These are phyloP conservation scores for Threskiornis aethiopicus DNA, from an alignment of 2,797 vertebrate species.

Conservation along the genomic window DNA sequence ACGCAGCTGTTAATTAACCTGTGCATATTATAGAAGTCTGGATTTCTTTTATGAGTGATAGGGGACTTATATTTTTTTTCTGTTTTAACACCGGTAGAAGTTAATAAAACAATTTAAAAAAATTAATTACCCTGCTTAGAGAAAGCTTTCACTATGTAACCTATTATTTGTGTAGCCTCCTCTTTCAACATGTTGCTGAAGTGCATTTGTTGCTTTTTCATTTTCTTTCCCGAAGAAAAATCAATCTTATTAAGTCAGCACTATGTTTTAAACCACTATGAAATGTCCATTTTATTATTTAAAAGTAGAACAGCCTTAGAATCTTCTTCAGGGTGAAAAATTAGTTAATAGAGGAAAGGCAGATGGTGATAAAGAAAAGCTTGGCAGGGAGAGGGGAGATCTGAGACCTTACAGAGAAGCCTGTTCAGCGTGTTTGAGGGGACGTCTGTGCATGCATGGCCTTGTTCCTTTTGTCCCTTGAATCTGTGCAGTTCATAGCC, in stretches of 20 bases:
- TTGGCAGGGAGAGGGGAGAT: slow-evolving; percentile 37
- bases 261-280: background rate
- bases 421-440: background rate
- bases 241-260: background rate
- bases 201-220: background rate
- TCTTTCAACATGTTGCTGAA: background rate
- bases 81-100: background rate
- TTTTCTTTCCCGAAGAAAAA: background rate
- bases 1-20: background rate
- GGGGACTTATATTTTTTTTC: background rate
- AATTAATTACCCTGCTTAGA: background rate
- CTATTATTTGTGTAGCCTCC: background rate
- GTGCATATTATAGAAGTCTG: background rate
- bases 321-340: slow-evolving; percentile 9
- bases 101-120: background rate
- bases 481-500: background rate
- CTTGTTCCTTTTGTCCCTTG: slow-evolving; percentile 39
- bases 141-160: background rate
- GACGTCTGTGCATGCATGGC: background rate
- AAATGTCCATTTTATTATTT: background rate
- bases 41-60: fast-evolving
- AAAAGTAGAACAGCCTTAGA: slow-evolving; percentile 9
- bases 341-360: slow-evolving; percentile 14
- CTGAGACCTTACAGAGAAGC: slow-evolving; percentile 1
- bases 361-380: slow-evolving; percentile 51